Evolutionary conservation across 2,888 invertebrate genomes (phyloP).

Genomic region (Limnephilus rhombicus): DNA sequence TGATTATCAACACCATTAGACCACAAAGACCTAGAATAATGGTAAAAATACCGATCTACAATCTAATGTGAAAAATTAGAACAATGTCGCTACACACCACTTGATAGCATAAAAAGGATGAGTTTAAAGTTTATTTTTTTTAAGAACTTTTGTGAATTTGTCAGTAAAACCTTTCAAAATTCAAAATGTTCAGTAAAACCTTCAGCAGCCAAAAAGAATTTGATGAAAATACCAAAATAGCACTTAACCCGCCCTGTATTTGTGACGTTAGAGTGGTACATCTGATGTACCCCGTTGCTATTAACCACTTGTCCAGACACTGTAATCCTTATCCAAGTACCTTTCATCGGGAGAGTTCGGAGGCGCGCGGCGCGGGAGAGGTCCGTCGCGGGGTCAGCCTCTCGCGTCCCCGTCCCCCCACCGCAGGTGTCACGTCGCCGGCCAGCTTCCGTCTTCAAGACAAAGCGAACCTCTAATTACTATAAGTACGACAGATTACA

Average conservation of each 20-base stretch:
- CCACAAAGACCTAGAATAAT: too few species aligned
- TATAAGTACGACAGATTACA: conserved; percentile 19
- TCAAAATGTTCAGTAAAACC: not conserved
- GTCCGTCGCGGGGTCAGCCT: not conserved
- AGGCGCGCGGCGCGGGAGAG: not conserved
- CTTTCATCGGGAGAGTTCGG: conserved; percentile 49
- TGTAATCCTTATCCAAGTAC: conserved; percentile 62
- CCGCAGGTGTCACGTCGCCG: conserved; percentile 22
- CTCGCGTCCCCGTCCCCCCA: not conserved
- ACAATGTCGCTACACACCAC: not conserved
- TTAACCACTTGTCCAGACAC: conserved; percentile 60
- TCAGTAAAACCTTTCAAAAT: too few species aligned
- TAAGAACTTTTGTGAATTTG: too few species aligned
- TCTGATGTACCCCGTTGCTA: not conserved
- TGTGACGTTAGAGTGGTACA: not conserved
- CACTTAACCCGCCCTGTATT: not conserved
- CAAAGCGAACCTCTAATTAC: conserved; percentile 48
- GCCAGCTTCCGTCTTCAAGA: conserved; percentile 47
- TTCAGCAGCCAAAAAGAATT: not conserved
- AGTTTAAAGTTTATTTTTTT: not conserved
- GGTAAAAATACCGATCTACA: too few species aligned
- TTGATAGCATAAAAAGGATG: not conserved
- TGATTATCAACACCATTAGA: too few species aligned
- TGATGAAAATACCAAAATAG: conserved; percentile 39
- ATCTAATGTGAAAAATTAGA: not conserved